Percentiles rank a stretch among this genome's conserved stretches.
Conservation (phyloP, 2,888 invertebrate species). For the Ophion costatus region DNA sequence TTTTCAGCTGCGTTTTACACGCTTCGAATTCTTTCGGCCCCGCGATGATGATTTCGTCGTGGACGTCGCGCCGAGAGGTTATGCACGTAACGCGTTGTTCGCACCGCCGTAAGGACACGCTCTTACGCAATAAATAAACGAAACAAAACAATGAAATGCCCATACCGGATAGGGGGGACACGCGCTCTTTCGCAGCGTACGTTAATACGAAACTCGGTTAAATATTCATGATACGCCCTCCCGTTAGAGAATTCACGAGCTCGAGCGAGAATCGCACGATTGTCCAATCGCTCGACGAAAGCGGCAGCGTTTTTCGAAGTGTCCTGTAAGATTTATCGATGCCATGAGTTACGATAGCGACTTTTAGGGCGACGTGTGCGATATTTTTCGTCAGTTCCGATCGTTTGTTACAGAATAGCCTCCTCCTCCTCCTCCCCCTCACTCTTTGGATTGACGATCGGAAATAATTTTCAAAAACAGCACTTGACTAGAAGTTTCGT, state of each 20-base stretch:
- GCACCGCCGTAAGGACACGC: slow-evolving; percentile 45
- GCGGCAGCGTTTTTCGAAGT: not conserved
- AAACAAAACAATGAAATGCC: slow-evolving; percentile 23
- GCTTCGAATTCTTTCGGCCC: slow-evolving; percentile 36
- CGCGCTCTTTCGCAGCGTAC: slow-evolving; percentile 32
- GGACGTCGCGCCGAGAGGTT: slow-evolving; percentile 17
- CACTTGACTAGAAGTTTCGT: too few species aligned
- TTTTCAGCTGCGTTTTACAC: slow-evolving; percentile 37
- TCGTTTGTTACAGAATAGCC: not conserved
- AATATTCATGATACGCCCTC: slow-evolving; percentile 61
- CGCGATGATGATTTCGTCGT: slow-evolving; percentile 7
- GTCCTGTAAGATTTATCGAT: not conserved
- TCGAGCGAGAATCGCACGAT: slow-evolving; percentile 40
- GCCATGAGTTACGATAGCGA: not conserved
- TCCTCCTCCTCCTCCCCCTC: too few species aligned
- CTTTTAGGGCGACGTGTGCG: not conserved
- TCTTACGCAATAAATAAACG: slow-evolving; percentile 47
- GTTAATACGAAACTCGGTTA: slow-evolving; percentile 41
- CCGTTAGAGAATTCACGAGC: slow-evolving; percentile 42
- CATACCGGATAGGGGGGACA: slow-evolving; percentile 32
- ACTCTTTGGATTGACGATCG: too few species aligned
- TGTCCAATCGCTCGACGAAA: slow-evolving; percentile 2
- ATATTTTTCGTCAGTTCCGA: not conserved
- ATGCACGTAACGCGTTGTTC: not conserved
- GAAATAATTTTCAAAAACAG: too few species aligned